These are phyloP conservation scores for Hystrix cristata DNA, from an alignment of 2,113 vertebrate genomes.

Conservation along the genomic window DNA sequence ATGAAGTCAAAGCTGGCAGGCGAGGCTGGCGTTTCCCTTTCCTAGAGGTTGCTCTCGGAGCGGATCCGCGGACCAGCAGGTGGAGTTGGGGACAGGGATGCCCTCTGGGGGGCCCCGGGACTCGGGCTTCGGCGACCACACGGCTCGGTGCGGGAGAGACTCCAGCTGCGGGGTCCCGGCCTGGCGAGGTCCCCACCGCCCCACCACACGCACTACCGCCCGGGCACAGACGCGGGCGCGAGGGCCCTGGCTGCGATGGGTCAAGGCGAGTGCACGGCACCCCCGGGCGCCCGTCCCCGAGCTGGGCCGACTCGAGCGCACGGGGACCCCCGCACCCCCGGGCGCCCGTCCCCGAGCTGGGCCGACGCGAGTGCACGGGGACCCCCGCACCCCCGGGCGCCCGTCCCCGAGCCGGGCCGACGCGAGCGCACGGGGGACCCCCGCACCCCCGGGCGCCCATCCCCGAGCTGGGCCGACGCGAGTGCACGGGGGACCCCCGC, in stretches of 20 bases:
- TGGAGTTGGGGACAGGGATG: background rate
- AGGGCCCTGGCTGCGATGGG: background rate
- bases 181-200: background rate
- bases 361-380: too few relatives aligned
- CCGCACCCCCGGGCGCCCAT: background rate
- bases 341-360: too few relatives aligned
- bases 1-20: background rate
- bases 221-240: background rate
- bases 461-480: too few relatives aligned
- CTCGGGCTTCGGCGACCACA: background rate
- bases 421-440: too few relatives aligned
- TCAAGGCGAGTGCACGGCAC: too few relatives aligned
- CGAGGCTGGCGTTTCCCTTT: background rate
- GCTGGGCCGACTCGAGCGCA: too few relatives aligned
- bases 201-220: background rate
- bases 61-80: rapidly evolving
- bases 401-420: too few relatives aligned
- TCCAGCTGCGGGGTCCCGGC: background rate
- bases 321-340: too few relatives aligned
- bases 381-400: too few relatives aligned
- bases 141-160: background rate
- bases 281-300: too few relatives aligned
- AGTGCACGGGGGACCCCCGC: too few relatives aligned
- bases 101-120: background rate
- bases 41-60: slow-evolving; percentile 49